Evolutionary conservation across 2,113 vertebrate species (phyloP).

Genomic region (Thryonomys swinderianus): DNA sequence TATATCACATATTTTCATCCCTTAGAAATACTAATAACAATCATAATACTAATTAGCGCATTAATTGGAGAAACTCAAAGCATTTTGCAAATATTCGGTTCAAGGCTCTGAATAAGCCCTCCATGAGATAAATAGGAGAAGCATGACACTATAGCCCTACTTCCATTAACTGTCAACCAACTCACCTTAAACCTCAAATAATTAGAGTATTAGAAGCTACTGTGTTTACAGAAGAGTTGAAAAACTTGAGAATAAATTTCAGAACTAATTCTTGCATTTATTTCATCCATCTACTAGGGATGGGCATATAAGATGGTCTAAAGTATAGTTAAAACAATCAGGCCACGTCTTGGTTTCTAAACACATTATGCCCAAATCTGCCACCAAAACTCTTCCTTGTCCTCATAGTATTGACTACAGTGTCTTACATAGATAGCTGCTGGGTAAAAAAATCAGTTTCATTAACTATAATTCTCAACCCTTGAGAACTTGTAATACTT

Average conservation of each 20-base stretch:
- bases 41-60: conserved; percentile 46
- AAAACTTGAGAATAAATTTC: conserved; percentile 35
- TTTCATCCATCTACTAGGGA: background rate
- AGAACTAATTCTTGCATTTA: conserved; percentile 41
- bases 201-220: background rate
- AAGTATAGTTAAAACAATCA: background rate
- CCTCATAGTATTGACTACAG: background rate
- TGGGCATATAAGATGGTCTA: background rate
- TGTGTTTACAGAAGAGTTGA: conserved; percentile 46
- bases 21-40: conserved; percentile 34
- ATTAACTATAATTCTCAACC: background rate
- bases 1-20: background rate
- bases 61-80: conserved; percentile 46
- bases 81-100: conserved; percentile 56
- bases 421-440: background rate
- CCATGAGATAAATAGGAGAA: background rate
- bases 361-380: background rate
- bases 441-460: conserved; percentile 28
- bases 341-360: background rate
- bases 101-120: conserved; percentile 21
- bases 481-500: background rate
- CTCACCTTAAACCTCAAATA: conserved; percentile 49
- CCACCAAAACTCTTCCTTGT: background rate
- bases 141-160: background rate
- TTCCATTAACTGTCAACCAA: conserved; percentile 21